These are phyloP conservation scores for Mylabris phalerata DNA, from an alignment of 1,140 invertebrate species.

Conservation along the genomic window DNA sequence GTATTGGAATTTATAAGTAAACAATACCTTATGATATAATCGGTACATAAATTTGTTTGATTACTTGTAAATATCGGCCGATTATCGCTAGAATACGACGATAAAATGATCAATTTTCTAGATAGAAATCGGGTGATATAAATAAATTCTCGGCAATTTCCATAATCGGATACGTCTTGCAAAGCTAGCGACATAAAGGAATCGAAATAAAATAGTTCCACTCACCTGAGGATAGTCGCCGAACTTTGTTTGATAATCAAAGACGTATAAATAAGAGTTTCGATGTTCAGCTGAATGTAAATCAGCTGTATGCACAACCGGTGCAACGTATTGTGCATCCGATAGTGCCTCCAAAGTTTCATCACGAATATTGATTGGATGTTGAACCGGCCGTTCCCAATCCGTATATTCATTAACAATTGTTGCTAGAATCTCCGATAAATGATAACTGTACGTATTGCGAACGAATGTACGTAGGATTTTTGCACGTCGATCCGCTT, in stretches of 20 bases:
- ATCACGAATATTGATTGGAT: constrained; percentile 89
- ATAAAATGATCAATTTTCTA: neutral
- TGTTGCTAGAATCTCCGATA: constrained; percentile 76
- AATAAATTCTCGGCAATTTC: too few species aligned
- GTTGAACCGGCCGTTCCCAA: constrained; percentile 88
- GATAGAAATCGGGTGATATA: neutral
- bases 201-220: neutral
- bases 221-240: constrained; percentile 84
- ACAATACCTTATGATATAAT: too few species aligned
- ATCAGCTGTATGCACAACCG: constrained; percentile 84
- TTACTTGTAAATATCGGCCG: too few species aligned
- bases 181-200: neutral
- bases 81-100: neutral
- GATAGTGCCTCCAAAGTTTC: constrained; percentile 89
- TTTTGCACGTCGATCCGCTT: constrained; percentile 72
- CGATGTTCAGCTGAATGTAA: constrained; percentile 77
- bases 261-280: constrained; percentile 87
- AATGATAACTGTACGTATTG: constrained; percentile 85
- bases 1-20: too few species aligned
- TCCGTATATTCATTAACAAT: constrained; percentile 97
- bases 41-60: too few species aligned
- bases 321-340: constrained; percentile 89
- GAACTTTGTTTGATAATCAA: constrained; percentile 88
- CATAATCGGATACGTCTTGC: too few species aligned
- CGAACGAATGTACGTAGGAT: constrained; percentile 87